Conservation (phyloP, 2,888 invertebrate species). For the Trichopoda pennipes region DNA sequence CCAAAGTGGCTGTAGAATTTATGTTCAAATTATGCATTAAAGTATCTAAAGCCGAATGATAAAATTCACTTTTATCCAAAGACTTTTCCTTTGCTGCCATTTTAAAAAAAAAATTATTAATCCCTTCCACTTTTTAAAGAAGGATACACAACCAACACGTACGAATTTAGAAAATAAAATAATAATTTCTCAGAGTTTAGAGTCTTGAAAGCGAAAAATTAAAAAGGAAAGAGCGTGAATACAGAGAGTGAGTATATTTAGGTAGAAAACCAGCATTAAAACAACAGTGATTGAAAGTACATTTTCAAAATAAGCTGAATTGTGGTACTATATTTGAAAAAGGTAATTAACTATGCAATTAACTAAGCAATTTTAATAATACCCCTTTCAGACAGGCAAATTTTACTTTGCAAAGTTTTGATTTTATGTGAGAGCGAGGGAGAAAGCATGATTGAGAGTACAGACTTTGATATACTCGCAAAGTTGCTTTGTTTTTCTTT, state of each 20-base stretch:
- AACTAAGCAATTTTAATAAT: no score
- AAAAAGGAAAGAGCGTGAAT: no score
- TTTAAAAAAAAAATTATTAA: not conserved
- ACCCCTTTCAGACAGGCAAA: no score
- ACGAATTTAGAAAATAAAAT: constrained; percentile 12
- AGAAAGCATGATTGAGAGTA: no score
- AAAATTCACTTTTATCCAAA: constrained; percentile 47
- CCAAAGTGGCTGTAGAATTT: constrained; percentile 40
- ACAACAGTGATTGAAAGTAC: not conserved
- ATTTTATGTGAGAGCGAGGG: no score
- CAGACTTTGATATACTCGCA: no score
- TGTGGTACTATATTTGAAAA: no score
- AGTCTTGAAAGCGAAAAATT: not conserved
- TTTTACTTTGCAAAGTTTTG: no score
- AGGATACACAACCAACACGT: constrained; percentile 17
- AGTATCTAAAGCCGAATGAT: constrained; percentile 52
- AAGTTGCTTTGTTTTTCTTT: no score
- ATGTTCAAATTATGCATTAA: constrained; percentile 52
- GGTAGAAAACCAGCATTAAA: constrained; percentile 17
- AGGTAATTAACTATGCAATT: no score
- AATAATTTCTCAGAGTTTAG: not conserved
- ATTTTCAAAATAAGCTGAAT: no score
- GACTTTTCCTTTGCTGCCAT: constrained; percentile 48
- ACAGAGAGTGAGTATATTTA: not conserved
- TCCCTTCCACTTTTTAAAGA: not conserved